A percentile compares a stretch with the other conserved stretches of the same genome.
Conservation (phyloP, 2,113 vertebrate species). For the Anhinga anhinga region DNA sequence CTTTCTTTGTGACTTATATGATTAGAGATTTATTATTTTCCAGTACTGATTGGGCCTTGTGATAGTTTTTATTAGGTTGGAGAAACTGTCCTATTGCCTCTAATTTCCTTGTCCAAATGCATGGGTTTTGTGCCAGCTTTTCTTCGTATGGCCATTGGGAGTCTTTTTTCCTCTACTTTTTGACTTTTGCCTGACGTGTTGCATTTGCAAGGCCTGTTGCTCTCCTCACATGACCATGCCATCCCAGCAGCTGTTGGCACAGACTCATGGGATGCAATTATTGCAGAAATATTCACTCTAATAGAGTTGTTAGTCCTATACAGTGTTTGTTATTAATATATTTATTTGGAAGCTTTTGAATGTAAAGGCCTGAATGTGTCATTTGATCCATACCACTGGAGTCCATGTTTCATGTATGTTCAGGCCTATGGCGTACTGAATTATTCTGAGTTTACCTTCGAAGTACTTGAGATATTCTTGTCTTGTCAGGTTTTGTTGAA, state of each 20-base stretch:
- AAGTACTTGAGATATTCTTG: background rate
- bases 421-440: background rate
- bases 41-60: background rate
- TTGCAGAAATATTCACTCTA: background rate
- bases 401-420: background rate
- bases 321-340: background rate
- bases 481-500: background rate
- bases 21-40: background rate
- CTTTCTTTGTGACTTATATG: fast-evolving
- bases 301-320: background rate
- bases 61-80: background rate
- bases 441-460: background rate
- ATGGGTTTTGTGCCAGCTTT: background rate
- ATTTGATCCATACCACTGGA: background rate
- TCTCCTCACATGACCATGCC: background rate
- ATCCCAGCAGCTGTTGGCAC: background rate
- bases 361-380: background rate
- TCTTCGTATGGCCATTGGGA: background rate
- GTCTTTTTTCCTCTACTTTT: background rate
- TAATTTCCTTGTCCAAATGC: background rate
- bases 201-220: background rate
- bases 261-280: background rate
- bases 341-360: background rate
- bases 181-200: background rate
- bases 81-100: background rate